Percentiles rank a stretch among this genome's conserved stretches.
phyloP scores from a whole-genome alignment of 1,140 invertebrate species.

The Anastrepha ludens region DNA sequence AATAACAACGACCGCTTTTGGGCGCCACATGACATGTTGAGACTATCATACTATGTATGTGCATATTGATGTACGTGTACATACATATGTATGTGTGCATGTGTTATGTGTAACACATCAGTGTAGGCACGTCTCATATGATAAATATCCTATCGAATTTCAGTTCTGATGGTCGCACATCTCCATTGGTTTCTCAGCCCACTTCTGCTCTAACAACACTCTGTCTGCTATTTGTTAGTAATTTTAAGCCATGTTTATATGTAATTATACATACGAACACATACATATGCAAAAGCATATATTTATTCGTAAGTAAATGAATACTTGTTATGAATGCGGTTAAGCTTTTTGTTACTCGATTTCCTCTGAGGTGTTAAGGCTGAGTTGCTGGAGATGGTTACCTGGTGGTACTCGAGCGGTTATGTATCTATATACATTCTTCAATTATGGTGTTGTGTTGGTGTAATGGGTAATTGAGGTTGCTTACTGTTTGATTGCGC shows the following conservation, averaged over 20 bases:
- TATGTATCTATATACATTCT: no score
- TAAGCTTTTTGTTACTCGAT: background rate
- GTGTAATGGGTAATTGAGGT: background rate
- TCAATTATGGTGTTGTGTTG: background rate
- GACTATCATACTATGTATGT: no score
- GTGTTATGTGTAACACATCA: background rate
- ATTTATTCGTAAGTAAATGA: background rate
- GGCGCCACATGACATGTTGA: background rate
- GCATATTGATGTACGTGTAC: no score
- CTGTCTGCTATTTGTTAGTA: background rate
- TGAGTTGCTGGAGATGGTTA: background rate
- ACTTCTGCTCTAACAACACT: background rate
- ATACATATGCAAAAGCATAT: background rate
- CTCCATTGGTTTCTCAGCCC: background rate
- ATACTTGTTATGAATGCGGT: background rate
- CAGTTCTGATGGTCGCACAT: slow-evolving; percentile 7
- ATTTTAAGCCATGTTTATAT: background rate
- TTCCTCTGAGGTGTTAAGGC: background rate
- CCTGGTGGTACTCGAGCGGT: background rate
- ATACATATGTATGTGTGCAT: background rate
- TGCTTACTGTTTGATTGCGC: background rate
- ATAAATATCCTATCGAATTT: slow-evolving; percentile 2
- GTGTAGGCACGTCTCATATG: background rate
- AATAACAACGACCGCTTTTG: background rate
- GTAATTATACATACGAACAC: no score